Evolutionary conservation across 2,888 invertebrate genomes (phyloP), one percentile per base, ranked within the genome.

Genomic region (Drepanosiphum platanoidis): DNA sequence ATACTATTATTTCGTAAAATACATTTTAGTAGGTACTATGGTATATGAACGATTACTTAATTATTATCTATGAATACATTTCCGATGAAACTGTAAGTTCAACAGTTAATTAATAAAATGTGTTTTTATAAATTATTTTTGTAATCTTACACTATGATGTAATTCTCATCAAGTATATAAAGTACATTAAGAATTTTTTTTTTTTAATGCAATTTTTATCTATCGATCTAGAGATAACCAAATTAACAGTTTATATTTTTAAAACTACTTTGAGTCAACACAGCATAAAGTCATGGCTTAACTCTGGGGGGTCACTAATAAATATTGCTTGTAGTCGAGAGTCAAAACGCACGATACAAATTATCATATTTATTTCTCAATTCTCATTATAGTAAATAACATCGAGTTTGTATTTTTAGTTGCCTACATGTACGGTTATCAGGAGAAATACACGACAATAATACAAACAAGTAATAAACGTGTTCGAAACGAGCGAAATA

Each of bases 321-420:
- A 64, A 78, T 78, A 64, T 78, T 61, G 42, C 77, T 78, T 30
- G 77, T 78, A 71, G 11, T 71, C 52, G 39, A n/a, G n/a, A n/a
- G n/a, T n/a, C n/a, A n/a, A n/a, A n/a, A n/a, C n/a, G n/a, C 30
- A 79, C 32, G 46, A 68, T 78, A 78, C 32, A 66, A 32, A 78
- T 64, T 66, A 78, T 78, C 78, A 78, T 66, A 78, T 42, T 30
- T 68, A 68, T 52, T 80, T 66, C 4, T 52, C 18, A 80, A 58
- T 70, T 5, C 27, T 61, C n/a, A 75, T 15, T 32, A 4, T 36
- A 61, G 42, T 36, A 11, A 18, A 36, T 32, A 46, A 74, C 15
- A 32, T 32, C 22, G 32, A 27, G 27, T 30, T 30, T 81, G 80
- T 39, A 4, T 30, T 81, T 81, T 81, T 58, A 1, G 70, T 71